A percentile compares a stretch with the other conserved stretches of the same genome.
Conservation (phyloP, 2,113 vertebrate genomes). For the Grallaria varia region DNA sequence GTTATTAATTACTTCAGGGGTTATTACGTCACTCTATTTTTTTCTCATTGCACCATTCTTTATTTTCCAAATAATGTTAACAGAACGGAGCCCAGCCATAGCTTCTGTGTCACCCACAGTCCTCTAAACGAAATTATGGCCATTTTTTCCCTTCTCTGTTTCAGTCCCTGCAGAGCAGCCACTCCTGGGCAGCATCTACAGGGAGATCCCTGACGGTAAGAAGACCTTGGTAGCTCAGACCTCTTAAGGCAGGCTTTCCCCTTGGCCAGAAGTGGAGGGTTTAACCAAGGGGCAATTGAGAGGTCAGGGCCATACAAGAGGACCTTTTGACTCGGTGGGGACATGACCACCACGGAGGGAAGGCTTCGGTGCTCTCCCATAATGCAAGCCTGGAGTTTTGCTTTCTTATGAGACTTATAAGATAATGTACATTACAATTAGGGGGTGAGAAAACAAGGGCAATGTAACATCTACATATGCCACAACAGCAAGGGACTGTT, state of each 20-base stretch:
- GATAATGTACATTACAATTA: accelerated
- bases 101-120: not conserved
- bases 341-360: accelerated
- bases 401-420: accelerated
- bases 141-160: not conserved
- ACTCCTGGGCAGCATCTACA: not conserved
- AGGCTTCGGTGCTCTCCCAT: accelerated
- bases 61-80: not conserved
- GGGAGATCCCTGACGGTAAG: constrained; percentile 51
- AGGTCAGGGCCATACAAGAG: not conserved
- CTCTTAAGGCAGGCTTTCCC: not conserved
- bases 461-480: accelerated
- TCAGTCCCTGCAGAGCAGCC: not conserved
- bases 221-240: not conserved
- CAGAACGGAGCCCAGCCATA: not conserved
- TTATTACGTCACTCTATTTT: not conserved
- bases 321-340: accelerated
- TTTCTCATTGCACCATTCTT: accelerated
- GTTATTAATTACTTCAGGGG: accelerated
- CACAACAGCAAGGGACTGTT: accelerated
- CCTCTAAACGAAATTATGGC: not conserved
- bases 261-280: not conserved
- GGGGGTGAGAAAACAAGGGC: not conserved
- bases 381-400: not conserved
- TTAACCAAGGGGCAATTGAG: not conserved